Percentiles rank a stretch among this genome's conserved stretches.
These are phyloP conservation scores for Cossypha niveicapilla DNA, from an alignment of 2,797 vertebrate species.

Conservation along the genomic window DNA sequence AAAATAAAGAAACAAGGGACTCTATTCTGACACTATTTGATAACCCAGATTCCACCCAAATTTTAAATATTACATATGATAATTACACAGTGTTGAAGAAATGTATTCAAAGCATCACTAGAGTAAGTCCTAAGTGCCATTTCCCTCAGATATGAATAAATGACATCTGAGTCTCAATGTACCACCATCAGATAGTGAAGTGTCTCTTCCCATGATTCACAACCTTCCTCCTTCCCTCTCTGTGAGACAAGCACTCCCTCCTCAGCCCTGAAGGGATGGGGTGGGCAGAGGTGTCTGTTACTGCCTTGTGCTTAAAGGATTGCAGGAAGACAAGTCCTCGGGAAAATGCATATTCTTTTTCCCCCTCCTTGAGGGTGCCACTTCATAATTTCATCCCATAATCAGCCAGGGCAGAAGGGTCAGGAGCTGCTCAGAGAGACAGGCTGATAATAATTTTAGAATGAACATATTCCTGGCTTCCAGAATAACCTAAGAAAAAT, in stretches of 20 bases:
- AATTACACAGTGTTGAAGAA: background rate
- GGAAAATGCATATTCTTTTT: background rate
- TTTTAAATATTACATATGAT: background rate
- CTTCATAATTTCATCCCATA: background rate
- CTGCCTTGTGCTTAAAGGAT: background rate
- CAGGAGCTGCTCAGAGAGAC: background rate
- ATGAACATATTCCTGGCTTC: rapidly evolving
- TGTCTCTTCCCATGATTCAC: background rate
- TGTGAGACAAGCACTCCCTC: background rate
- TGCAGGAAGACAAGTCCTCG: background rate
- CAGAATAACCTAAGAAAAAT: background rate
- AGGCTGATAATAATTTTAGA: background rate
- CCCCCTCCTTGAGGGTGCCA: background rate
- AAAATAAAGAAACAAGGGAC: too few species aligned
- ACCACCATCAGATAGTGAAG: rapidly evolving
- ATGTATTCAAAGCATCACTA: background rate
- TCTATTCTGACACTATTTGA: background rate
- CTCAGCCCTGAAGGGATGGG: background rate
- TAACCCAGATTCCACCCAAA: background rate
- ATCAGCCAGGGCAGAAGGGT: background rate
- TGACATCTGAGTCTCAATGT: background rate
- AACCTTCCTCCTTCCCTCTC: background rate
- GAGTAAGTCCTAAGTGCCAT: background rate
- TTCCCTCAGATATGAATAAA: background rate
- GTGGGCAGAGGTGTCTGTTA: background rate